Base-by-base conservation (phyloP, 2,113 vertebrate species). In the Deroptyus accipitrinus region DNA sequence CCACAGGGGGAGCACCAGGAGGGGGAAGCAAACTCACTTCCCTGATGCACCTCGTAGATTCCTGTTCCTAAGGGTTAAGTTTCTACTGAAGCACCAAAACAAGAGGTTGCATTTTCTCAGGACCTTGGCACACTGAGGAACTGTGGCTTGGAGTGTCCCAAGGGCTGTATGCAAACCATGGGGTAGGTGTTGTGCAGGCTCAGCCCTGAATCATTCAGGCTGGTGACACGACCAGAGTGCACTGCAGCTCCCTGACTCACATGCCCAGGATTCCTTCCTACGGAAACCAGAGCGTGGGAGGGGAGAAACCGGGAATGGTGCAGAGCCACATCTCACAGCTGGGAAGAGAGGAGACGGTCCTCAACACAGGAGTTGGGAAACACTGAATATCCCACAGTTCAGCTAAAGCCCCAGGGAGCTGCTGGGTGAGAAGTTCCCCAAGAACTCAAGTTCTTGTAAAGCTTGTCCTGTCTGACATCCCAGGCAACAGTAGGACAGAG, bases 271-370 rank as follows among this genome's bases (percentile, higher is more conserved):
- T 95, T 95, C 92, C 83, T 95, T 83, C 88, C 95, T 67, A 5
- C 1, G 73, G 94, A 96, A 94, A 92, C 81, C 89, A 91, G 74
- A 82, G 89, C 74, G 91, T 97, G 93, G 96, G 94, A 95, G 83
- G 83, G 35, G 69, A 91, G 84, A 55, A 92, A 81, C 75, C 35
- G 68, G 91, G 62, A 83, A 64, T 79, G 83, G 89, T 91, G 86
- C 81, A 37, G 17, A 49, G 73, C 25, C 54, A 75, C 88, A 84
- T 94, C 73, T 92, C 83, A 54, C 83, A 70, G 73, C 91, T 96
- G 95, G 91, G 77, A 82, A 57, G 52, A 83, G 67, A 73, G 70
- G 48, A 95, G 82, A 85, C 1, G 0, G 52, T 82, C 66, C 67
- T 62, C 3, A 12, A 89, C 94, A 84, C 91, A 11, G 28, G 66